Evolutionary conservation across 2,797 vertebrate species (phyloP).

Genomic region (Girardinus metallicus): DNA sequence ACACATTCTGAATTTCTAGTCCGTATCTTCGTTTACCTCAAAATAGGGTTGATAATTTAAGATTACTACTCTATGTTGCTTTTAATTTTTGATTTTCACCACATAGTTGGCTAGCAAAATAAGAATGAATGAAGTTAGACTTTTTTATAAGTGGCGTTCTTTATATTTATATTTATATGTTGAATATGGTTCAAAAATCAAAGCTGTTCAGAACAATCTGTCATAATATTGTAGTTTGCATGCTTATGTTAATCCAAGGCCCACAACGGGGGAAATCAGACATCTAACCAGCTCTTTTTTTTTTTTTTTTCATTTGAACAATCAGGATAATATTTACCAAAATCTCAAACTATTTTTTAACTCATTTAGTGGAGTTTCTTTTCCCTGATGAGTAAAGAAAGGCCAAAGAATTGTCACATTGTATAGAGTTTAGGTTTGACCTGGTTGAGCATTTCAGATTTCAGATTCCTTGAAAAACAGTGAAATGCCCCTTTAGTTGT

Average conservation of each 20-base stretch:
- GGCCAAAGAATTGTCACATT: neutral
- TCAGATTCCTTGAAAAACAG: neutral
- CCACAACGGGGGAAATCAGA: neutral
- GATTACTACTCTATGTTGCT: neutral
- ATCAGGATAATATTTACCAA: neutral
- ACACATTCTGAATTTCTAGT: neutral
- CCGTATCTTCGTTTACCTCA: neutral
- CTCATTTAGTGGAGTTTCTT: neutral
- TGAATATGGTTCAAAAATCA: neutral
- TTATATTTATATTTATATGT: no score
- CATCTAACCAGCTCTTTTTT: neutral
- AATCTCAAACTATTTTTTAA: neutral
- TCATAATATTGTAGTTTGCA: neutral
- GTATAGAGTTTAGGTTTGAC: neutral
- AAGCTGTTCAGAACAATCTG: neutral
- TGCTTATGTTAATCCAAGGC: neutral
- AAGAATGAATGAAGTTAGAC: neutral
- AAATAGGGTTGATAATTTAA: neutral
- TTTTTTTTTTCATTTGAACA: neutral
- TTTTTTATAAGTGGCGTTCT: neutral
- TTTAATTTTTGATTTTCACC: neutral
- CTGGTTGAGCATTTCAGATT: neutral
- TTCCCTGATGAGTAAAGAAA: neutral
- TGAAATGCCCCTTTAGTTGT: neutral
- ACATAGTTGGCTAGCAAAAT: neutral